These are phyloP conservation scores for Physeter macrocephalus DNA, from an alignment of 2,113 vertebrate species.

Conservation along the genomic window DNA sequence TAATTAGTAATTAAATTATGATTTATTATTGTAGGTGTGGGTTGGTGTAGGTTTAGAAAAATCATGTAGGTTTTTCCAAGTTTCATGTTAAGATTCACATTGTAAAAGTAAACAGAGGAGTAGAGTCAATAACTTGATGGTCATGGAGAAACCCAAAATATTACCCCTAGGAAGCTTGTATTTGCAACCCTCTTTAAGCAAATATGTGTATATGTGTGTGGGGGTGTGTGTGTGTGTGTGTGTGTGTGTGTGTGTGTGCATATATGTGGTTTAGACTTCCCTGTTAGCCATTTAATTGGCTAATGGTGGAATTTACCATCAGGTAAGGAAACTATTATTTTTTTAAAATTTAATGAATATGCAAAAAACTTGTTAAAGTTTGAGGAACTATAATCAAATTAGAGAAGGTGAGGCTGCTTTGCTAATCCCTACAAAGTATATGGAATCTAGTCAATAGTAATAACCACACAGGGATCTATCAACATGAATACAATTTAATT, in stretches of 20 bases:
- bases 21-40: neutral
- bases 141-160: neutral
- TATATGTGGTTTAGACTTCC: neutral
- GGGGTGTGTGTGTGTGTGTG: neutral
- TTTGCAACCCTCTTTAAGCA: neutral
- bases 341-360: neutral
- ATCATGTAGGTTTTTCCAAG: neutral
- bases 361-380: neutral
- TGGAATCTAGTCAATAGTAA: neutral
- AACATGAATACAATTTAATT: neutral
- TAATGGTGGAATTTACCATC: neutral
- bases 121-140: neutral
- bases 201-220: neutral
- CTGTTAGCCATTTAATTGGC: neutral
- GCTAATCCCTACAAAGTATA: neutral
- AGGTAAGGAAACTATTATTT: neutral
- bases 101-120: neutral
- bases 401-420: neutral
- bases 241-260: neutral
- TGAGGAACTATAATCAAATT: neutral
- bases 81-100: neutral
- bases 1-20: neutral
- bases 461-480: neutral
- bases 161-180: neutral
- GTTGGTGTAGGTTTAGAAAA: neutral